Base-by-base conservation (phyloP, 1,140 invertebrate genomes). In the Scaptodrosophila lebanonensis region DNA sequence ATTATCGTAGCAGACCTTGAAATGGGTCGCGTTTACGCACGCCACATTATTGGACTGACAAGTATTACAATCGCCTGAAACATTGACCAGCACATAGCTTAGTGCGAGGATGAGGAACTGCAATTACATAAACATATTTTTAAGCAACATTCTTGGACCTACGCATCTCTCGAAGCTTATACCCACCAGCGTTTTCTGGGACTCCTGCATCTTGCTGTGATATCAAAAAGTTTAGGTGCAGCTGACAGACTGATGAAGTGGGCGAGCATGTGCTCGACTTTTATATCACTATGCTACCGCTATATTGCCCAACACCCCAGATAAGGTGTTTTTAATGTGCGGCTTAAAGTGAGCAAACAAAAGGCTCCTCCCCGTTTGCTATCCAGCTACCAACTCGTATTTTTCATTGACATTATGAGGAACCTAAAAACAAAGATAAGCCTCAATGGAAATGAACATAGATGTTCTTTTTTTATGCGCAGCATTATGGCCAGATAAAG, bases 1-100 rank as follows among this genome's bases (percentile, higher is more conserved):
- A 1, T 44, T 47, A 1, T 51, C n/a, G 0, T 57, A 3, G 11
- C 73, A 79, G 9, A 56, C 32, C 6, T 50, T 52, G 17, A 59
- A 79, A 16, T 82, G 65, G 0, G 73, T 79, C 12, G 32, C 7
- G 11, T 79, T 82, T 9, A 66, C 7, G 4, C 73, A 79, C 3
- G 48, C 52, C 13, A 73, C 49, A 0, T 38, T 44, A 30, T 59
- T 79, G 0, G 15, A 6, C 30, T 73, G 70, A 40, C 73, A 79
- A 0, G 2, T 30, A 8, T 61, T 20, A 29, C 73, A 77, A 0
- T 9, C 3, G 1, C 38, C 29, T 0, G 18, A 6, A 7, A 47
- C 52, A 0, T 39, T 3, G 5, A 7, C 40, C 36, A 60, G 12
- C 25, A 57, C 3, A 11, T 15, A 49, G 18, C 39, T 20, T 1